phyloP scores from a whole-genome alignment of 2,113 vertebrate species.

The Pyrgilauda ruficollis region DNA sequence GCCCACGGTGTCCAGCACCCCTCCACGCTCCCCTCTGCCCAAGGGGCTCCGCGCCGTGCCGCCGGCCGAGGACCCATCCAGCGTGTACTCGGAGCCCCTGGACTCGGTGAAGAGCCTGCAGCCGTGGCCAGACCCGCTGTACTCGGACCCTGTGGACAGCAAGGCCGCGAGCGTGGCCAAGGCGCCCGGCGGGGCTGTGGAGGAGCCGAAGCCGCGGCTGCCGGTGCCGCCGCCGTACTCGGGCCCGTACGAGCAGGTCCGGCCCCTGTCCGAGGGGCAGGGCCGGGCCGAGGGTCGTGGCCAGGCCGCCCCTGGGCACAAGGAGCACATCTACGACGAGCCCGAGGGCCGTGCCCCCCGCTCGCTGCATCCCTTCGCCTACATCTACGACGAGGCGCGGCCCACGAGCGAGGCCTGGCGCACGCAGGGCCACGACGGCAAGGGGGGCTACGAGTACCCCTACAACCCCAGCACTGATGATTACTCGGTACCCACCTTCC shows the following conservation, averaged over 20 bases:
- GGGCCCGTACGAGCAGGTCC: constrained; percentile 76
- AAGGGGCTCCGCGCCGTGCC: background rate
- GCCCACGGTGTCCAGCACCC: constrained; percentile 4
- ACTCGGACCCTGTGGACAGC: constrained; percentile 90
- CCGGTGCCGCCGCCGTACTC: constrained; percentile 37
- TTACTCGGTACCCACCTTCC: constrained; percentile 67
- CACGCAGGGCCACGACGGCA: constrained; percentile 67
- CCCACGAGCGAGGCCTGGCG: constrained; percentile 74
- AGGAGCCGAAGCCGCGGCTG: constrained; percentile 11
- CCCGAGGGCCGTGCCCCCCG: constrained; percentile 80
- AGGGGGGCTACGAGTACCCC: constrained; percentile 70
- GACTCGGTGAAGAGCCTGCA: constrained; percentile 79
- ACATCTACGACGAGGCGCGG: constrained; percentile 82
- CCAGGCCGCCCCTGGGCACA: background rate
- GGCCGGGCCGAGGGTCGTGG: background rate
- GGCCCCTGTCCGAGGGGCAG: background rate
- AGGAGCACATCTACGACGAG: constrained; percentile 93
- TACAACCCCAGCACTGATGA: constrained; percentile 75
- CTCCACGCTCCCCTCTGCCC: constrained; percentile 66
- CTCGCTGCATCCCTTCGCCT: background rate
- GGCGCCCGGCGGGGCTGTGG: background rate
- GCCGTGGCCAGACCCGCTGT: constrained; percentile 75
- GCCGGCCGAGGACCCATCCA: constrained; percentile 47
- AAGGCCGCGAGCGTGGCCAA: background rate
- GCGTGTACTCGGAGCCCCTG: constrained; percentile 88